Percentiles rank a stretch among this genome's conserved stretches.
Evolutionary conservation across 2,888 invertebrate genomes (phyloP).

Genomic region (Smittia aterrima): DNA sequence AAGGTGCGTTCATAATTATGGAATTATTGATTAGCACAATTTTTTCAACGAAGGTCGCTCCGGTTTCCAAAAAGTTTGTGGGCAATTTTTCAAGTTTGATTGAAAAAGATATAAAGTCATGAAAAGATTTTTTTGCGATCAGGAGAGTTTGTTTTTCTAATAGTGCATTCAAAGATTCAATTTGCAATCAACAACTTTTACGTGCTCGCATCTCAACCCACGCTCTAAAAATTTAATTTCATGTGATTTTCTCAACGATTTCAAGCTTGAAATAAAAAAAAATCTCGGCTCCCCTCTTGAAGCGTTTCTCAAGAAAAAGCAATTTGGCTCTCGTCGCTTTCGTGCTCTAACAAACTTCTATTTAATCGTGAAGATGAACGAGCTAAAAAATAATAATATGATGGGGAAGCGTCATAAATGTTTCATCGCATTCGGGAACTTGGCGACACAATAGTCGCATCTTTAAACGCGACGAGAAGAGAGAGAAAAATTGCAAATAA

Average conservation of each 20-base stretch:
- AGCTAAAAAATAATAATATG: not conserved
- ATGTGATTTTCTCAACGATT: not conserved
- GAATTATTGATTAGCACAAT: not conserved
- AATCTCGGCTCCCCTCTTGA: not conserved
- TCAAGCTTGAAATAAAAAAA: not conserved
- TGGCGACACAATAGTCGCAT: not conserved
- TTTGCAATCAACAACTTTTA: constrained; percentile 7
- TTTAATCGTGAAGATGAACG: not conserved
- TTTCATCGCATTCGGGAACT: not conserved
- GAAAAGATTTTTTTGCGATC: too few relatives aligned
- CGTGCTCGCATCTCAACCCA: not conserved
- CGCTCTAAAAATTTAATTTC: not conserved
- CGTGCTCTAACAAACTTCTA: constrained; percentile 23
- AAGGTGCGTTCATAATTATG: not conserved
- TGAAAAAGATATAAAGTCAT: too few relatives aligned
- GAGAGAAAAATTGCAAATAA: constrained; percentile 1
- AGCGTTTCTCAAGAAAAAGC: constrained; percentile 8
- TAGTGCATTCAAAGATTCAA: not conserved
- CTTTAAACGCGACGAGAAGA: not conserved
- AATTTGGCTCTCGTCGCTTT: constrained; percentile 20
- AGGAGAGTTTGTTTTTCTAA: too few relatives aligned
- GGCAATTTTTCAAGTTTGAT: too few relatives aligned
- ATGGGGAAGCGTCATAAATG: constrained; percentile 4
- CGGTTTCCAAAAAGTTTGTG: too few relatives aligned
- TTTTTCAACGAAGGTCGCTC: too few relatives aligned